Percentiles rank a stretch among this genome's conserved stretches.
phyloP scores from a whole-genome alignment of 2,888 invertebrate species.

The Diploptera punctata region DNA sequence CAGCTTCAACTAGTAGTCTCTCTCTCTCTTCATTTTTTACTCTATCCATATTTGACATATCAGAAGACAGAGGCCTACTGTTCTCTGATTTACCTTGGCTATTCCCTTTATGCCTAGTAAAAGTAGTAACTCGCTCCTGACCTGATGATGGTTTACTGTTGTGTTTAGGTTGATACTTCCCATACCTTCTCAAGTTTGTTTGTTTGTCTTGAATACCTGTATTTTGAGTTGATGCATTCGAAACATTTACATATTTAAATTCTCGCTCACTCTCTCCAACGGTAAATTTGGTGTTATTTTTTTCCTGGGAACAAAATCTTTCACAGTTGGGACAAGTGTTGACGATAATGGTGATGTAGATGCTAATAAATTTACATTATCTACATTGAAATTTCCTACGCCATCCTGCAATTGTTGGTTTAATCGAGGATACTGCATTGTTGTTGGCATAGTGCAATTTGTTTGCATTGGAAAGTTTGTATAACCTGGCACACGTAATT shows the following conservation, averaged over 20 bases:
- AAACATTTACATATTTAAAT: too few relatives aligned
- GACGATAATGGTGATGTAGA: slow-evolving; percentile 53
- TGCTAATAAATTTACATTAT: slow-evolving; percentile 24
- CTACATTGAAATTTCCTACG: background rate
- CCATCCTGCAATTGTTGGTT: background rate
- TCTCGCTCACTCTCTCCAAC: too few relatives aligned
- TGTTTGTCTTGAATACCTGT: too few relatives aligned
- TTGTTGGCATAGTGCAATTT: background rate
- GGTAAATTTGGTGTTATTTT: too few relatives aligned
- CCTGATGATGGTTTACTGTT: background rate
- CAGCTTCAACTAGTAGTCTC: slow-evolving; percentile 35
- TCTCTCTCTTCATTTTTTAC: slow-evolving; percentile 35
- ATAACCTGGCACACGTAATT: background rate
- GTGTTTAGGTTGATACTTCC: too few relatives aligned
- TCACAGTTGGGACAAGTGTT: slow-evolving; percentile 63
- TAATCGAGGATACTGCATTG: background rate
- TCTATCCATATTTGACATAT: slow-evolving; percentile 30
- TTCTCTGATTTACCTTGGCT: background rate
- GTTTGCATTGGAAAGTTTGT: background rate
- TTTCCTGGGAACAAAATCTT: slow-evolving; percentile 61
- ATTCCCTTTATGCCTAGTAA: slow-evolving; percentile 13
- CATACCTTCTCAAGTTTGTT: too few relatives aligned
- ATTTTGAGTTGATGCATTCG: too few relatives aligned
- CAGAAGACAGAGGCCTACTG: background rate
- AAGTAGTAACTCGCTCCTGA: background rate